Conservation (phyloP, 2,888 invertebrate genomes). For the Galerucella nymphaeae region DNA sequence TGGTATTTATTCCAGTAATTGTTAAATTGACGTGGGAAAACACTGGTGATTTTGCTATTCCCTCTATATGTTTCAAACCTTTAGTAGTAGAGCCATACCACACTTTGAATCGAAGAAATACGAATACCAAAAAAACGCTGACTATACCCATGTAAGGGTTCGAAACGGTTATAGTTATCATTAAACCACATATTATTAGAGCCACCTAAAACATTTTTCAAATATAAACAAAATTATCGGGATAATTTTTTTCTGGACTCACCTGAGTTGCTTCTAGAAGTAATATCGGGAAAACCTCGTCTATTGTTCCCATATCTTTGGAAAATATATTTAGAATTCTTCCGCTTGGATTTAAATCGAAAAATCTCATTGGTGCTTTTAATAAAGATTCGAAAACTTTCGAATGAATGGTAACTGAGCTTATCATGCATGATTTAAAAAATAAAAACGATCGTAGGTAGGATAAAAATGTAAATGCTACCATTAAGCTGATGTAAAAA, state of each 20-base stretch:
- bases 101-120: conserved; percentile 73
- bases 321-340: conserved; percentile 84
- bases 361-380: conserved; percentile 73
- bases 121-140: conserved; percentile 70
- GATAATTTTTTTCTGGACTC: not conserved
- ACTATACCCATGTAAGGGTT: conserved; percentile 74
- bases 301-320: conserved; percentile 84
- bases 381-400: conserved; percentile 78
- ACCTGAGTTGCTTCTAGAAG: conserved; percentile 73
- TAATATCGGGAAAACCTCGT: conserved; percentile 77
- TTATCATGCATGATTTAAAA: conserved; percentile 78
- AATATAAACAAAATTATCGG: not conserved
- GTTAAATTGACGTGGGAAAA: conserved; percentile 51
- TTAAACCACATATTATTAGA: conserved; percentile 76
- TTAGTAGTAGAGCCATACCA: conserved; percentile 78
- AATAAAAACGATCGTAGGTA: conserved; percentile 75
- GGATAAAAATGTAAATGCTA: conserved; percentile 70
- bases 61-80: conserved; percentile 74
- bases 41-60: conserved; percentile 57
- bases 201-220: conserved; percentile 67
- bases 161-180: conserved; percentile 76
- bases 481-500: conserved; percentile 70
- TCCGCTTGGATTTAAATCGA: conserved; percentile 85
- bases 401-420: conserved; percentile 80
- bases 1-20: conserved; percentile 49